phyloP scores from a whole-genome alignment of 1,140 invertebrate genomes.

The Aphidius gifuensis region DNA sequence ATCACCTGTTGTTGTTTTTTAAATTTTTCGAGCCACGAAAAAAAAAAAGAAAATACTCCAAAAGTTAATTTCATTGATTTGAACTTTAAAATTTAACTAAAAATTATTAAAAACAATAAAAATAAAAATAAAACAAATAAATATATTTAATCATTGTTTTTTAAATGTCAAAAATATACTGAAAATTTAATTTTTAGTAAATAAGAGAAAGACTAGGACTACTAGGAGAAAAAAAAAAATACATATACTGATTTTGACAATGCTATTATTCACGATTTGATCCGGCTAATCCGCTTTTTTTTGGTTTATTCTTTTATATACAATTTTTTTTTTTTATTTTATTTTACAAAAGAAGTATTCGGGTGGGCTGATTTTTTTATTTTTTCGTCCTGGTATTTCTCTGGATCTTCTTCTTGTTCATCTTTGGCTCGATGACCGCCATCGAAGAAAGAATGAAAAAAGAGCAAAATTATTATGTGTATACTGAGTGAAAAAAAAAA shows the following conservation, averaged over 20 bases:
- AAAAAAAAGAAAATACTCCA: slow-evolving; percentile 5
- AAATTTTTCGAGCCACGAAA: no score
- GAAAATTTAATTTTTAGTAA: neutral
- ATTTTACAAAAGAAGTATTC: slow-evolving; percentile 17
- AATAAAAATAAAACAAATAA: neutral
- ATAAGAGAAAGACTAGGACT: neutral
- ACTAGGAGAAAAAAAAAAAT: slow-evolving; percentile 2
- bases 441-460: slow-evolving; percentile 4
- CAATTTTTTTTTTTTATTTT: slow-evolving; percentile 5
- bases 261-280: slow-evolving; percentile 21
- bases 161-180: no score
- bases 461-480: neutral
- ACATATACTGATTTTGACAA: slow-evolving; percentile 2
- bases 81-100: neutral
- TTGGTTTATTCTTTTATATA: no score
- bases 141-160: no score
- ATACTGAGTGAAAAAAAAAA: neutral
- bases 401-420: neutral
- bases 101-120: neutral
- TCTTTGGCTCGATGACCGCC: slow-evolving; percentile 4
- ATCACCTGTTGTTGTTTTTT: no score
- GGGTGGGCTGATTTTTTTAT: slow-evolving; percentile 8
- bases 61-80: neutral
- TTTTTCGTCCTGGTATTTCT: neutral
- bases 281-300: slow-evolving; percentile 18